A percentile compares a stretch with the other conserved stretches of the same genome.
Evolutionary conservation across 2,113 vertebrate species (phyloP).

Genomic region (Aphyosemion australe): DNA sequence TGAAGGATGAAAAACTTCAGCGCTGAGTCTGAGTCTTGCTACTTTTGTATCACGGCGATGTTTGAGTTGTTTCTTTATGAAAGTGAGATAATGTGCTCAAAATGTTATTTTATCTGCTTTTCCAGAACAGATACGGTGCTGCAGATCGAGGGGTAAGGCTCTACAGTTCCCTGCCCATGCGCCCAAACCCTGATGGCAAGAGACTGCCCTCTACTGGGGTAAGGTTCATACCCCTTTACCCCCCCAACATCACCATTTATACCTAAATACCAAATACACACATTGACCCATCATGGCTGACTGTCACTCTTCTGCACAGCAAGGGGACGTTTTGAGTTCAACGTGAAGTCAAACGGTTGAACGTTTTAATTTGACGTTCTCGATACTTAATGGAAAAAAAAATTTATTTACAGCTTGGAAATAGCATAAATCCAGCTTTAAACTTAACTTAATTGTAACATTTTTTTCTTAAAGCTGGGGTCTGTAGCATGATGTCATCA

Average conservation of each 20-base stretch:
- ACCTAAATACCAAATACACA: conserved; percentile 5
- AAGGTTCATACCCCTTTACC: conserved; percentile 51
- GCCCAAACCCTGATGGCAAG: conserved; percentile 82
- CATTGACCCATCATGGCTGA: not conserved
- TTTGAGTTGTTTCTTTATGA: not conserved
- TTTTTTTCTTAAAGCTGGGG: not conserved
- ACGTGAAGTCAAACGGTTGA: not conserved
- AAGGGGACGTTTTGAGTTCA: not conserved
- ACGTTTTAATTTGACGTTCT: not conserved
- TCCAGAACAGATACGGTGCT: conserved; percentile 80
- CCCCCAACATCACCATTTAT: conserved; percentile 16
- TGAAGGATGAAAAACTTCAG: not conserved
- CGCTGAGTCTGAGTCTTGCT: not conserved
- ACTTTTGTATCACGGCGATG: not conserved
- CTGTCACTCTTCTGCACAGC: not conserved
- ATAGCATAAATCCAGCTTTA: not conserved
- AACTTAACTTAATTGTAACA: not conserved
- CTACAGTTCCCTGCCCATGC: conserved; percentile 82
- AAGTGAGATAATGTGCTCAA: conserved; percentile 4
- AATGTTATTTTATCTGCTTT: conserved; percentile 36
- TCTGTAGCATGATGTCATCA: no score
- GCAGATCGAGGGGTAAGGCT: conserved; percentile 80
- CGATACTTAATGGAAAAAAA: not conserved
- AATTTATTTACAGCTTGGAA: no score
- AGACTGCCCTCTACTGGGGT: conserved; percentile 86